Evolutionary conservation across 2,797 vertebrate species (phyloP), one percentile per base, ranked within the genome.

Genomic region (Hephaestus fuliginosus): DNA sequence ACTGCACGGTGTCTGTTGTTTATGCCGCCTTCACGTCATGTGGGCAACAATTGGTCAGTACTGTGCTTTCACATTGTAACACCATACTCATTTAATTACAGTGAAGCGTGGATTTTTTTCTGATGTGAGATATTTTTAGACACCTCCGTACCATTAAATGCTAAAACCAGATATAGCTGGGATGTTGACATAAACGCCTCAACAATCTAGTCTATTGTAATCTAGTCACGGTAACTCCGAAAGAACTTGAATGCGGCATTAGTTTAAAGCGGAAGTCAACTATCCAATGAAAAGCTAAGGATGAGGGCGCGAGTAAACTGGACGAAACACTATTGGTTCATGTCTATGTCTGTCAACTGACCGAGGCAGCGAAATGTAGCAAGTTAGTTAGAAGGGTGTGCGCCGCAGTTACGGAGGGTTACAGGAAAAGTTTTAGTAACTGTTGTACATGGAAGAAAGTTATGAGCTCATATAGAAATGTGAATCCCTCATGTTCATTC

Each of bases 191-290:
- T 7, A 5, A 28, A 67, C 13, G 18, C 30, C 3, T 33, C 30
- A 33, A 33, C 30, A 33, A 3, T 33, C 3, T 33, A 33, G 30
- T 33, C 30, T 2, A 33, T 33, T 33, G 30, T 10, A 44, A 57
- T 70, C 30, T 10, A 44, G 52, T 70, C 41, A 18, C 49, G 15
- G 52, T 9, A 28, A 33, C 0, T 36, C n/a, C 0, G 2, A 44
- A n/a, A 9, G 3, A 0, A 28, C 25, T 0, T 18, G 53, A 81
- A 84, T 7, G 53, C 30, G 1, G 13, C 78, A 49, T 48, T 11
- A 15, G 11, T 57, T 60, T 39, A 25, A 52, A 70, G 46, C 70
- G 86, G 86, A 90, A 86, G 69, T 82, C n/a, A 41, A 12, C n/a
- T 7, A 53, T 17, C 82, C 76, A 87, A 78, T 84, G 63, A 22